Base-by-base conservation (phyloP, 2,888 invertebrate species). In the Hoplodrina ambigua region DNA sequence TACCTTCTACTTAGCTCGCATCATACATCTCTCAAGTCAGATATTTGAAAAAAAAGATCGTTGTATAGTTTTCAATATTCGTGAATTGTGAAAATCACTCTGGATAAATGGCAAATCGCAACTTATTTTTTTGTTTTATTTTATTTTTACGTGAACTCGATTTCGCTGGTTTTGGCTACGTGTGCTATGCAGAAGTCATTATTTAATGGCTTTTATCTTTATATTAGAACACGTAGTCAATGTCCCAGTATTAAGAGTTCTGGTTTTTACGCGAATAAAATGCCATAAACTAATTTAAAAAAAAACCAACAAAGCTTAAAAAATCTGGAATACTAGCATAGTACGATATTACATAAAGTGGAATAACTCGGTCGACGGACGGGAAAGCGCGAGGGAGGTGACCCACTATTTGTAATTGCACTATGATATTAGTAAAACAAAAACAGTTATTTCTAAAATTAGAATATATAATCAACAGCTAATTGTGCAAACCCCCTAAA, bases 21-120 rank as follows among this genome's bases (percentile, higher is more conserved):
- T 55, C n/a, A 37, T 11, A n/a, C 37, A 53, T 25, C 1, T 52
- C 25, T 44, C 46, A 56, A 69, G 59, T 52, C 53, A 41, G 44
- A 50, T 66, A 61, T 60, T 52, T 25, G 37, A 57, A 53, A 37
- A 53, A 37, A 59, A 49, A 61, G 33, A 58, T 57, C 60, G 54
- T 56, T 81, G 73, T 73, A 73, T 67, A 73, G 70, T 68, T 65
- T 61, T 64, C 63, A 11, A 46, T 46, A 19, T 53, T 52, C 2
- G 30, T 57, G 19, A 30, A 52, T 20, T 72, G 71, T 63, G 37
- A 68, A 58, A 58, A 57, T 46, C 7, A 50, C 44, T 61, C 61
- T 74, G 57, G 57, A 73, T 73, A 71, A 76, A 78, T 63, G 71
- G 62, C 71, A 80, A 66, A 80, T 71, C 56, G 46, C 46, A 76